Percentiles rank a stretch among this genome's conserved stretches.
phyloP scores from a whole-genome alignment of 2,888 invertebrate genomes.

The Rutpela maculata region DNA sequence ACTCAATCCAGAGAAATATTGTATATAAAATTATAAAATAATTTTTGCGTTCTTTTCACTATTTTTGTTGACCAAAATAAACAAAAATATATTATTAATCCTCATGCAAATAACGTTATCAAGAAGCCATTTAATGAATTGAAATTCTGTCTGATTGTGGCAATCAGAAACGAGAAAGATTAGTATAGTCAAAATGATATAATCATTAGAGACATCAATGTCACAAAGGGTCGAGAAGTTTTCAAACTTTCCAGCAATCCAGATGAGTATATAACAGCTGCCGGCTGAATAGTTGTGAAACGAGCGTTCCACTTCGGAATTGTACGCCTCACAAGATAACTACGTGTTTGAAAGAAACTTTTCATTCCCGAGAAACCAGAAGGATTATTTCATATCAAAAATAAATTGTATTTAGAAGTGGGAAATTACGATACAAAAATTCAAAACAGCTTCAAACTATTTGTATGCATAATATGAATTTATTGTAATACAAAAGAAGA shows the following conservation, averaged over 20 bases:
- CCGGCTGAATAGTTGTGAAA: constrained; percentile 68
- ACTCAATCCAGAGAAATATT: too few species aligned
- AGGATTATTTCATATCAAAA: constrained; percentile 10
- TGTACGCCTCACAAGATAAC: constrained; percentile 58
- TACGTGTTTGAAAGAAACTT: constrained; percentile 57
- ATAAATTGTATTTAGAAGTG: neutral
- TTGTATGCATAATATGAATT: neutral
- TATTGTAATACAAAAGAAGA: neutral
- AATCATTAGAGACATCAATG: constrained; percentile 66
- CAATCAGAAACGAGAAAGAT: constrained; percentile 56
- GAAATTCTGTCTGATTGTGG: neutral
- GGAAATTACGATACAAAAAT: neutral
- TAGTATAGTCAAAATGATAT: constrained; percentile 66
- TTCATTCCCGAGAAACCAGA: constrained; percentile 47
- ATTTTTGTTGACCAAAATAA: too few species aligned
- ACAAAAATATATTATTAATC: too few species aligned
- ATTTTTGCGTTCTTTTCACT: too few species aligned
- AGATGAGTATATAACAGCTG: constrained; percentile 70
- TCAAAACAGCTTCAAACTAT: neutral
- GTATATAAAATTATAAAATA: too few species aligned
- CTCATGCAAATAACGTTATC: constrained; percentile 1
- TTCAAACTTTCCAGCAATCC: constrained; percentile 66
- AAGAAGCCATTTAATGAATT: constrained; percentile 9
- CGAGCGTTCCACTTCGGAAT: constrained; percentile 60
- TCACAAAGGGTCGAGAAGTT: constrained; percentile 66